Evolutionary conservation across 1,140 invertebrate species (phyloP).

Genomic region (Brachionus paranguensis): DNA sequence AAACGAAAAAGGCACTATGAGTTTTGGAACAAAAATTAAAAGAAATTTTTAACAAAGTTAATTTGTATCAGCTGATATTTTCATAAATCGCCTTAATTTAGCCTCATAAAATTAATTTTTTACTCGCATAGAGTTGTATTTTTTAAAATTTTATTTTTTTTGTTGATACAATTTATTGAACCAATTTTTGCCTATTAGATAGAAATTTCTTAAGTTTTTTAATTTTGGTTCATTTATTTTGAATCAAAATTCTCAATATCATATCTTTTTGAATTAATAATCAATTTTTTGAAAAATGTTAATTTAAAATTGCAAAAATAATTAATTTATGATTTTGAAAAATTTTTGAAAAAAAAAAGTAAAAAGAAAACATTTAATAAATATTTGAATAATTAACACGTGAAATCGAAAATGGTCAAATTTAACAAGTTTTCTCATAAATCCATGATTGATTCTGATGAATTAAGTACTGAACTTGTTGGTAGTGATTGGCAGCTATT

Average conservation of each 20-base stretch:
- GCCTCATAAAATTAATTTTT: too few relatives aligned
- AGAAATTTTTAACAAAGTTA: too few relatives aligned
- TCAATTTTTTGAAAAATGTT: background rate
- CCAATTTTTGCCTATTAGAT: background rate
- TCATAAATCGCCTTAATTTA: too few relatives aligned
- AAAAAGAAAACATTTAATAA: background rate
- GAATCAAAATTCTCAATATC: too few relatives aligned
- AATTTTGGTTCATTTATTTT: too few relatives aligned
- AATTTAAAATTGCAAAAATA: background rate
- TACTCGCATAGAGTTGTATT: too few relatives aligned
- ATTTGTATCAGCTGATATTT: too few relatives aligned
- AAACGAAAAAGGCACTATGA: too few relatives aligned
- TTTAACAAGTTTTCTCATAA: background rate
- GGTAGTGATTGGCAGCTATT: slow-evolving; percentile 25
- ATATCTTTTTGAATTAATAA: too few relatives aligned
- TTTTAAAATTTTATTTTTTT: too few relatives aligned
- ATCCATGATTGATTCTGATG: background rate
- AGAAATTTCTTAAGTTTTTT: background rate
- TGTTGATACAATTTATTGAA: too few relatives aligned
- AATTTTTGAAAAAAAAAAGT: background rate
- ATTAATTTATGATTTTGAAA: background rate
- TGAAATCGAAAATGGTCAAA: slow-evolving; percentile 30
- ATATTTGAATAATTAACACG: slow-evolving; percentile 1
- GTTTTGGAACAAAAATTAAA: too few relatives aligned
- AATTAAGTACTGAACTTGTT: background rate